phyloP scores from a whole-genome alignment of 2,113 vertebrate species.

The Verasper variegatus region DNA sequence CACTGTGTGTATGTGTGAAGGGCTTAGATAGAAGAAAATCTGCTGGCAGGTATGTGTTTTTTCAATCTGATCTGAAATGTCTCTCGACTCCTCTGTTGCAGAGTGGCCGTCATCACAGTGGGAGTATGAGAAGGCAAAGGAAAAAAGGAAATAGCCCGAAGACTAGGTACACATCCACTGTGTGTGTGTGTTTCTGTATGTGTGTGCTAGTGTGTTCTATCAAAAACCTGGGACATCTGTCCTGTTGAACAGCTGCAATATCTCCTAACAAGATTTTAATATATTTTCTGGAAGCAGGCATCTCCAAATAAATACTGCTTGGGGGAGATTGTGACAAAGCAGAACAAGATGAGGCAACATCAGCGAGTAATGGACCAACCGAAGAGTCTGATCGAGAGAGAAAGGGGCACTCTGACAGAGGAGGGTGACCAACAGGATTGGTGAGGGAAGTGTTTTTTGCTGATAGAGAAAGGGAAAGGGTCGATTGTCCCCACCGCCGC shows the following conservation, averaged over 20 bases:
- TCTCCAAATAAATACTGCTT: conserved; percentile 5
- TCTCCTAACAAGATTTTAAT: conserved; percentile 18
- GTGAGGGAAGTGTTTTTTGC: conserved; percentile 52
- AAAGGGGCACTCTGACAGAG: conserved; percentile 25
- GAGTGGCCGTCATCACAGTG: conserved; percentile 18
- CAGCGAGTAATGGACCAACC: conserved; percentile 22
- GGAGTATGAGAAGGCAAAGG: conserved; percentile 34
- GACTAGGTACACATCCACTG: conserved; percentile 47
- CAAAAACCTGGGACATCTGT: neutral
- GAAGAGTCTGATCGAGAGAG: conserved; percentile 22
- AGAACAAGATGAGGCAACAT: conserved; percentile 21
- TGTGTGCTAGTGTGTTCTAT: neutral
- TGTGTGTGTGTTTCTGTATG: neutral
- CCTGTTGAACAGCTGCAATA: neutral
- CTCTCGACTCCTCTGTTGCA: conserved; percentile 20
- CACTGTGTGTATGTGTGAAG: conserved; percentile 21
- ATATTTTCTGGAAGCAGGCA: conserved; percentile 21
- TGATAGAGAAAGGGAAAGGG: conserved; percentile 74
- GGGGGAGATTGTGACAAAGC: conserved; percentile 27
- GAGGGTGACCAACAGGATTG: conserved; percentile 48
- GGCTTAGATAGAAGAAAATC: too few species aligned
- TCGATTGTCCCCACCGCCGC: conserved; percentile 72
- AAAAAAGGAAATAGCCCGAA: conserved; percentile 31
- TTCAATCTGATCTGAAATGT: conserved; percentile 38
- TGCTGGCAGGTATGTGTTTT: conserved; percentile 15